phyloP scores from a whole-genome alignment of 2,888 invertebrate species.

The Thereva nobilitata region DNA sequence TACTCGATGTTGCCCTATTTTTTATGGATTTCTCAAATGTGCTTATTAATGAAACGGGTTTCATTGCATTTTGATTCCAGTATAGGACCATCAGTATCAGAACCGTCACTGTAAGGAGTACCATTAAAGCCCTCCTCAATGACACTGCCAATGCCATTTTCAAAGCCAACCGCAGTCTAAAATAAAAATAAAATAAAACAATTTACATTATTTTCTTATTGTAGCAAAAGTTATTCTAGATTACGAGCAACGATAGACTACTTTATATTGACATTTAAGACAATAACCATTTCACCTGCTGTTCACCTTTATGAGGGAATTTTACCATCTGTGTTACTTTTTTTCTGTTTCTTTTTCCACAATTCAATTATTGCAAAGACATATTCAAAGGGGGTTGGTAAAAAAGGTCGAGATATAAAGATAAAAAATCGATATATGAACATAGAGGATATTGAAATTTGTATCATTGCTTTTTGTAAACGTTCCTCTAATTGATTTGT shows the following conservation, averaged over 20 bases:
- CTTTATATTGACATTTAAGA: too few species aligned
- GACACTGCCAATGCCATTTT: constrained; percentile 59
- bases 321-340: too few species aligned
- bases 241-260: background rate
- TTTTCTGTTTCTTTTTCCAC: too few species aligned
- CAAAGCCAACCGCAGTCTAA: constrained; percentile 54
- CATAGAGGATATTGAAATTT: too few species aligned
- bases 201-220: background rate
- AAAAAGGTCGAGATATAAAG: too few species aligned
- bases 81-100: constrained; percentile 64
- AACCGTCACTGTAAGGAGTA: constrained; percentile 63
- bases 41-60: constrained; percentile 56
- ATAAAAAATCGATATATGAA: too few species aligned
- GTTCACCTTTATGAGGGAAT: too few species aligned
- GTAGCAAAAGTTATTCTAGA: background rate
- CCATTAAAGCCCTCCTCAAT: constrained; percentile 63
- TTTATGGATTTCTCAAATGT: constrained; percentile 49
- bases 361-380: too few species aligned
- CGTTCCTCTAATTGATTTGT: too few species aligned
- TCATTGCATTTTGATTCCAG: constrained; percentile 64
- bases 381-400: too few species aligned
- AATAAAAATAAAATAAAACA: constrained; percentile 39
- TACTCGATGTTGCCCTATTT: constrained; percentile 46
- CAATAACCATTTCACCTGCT: too few species aligned
- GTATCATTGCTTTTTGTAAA: too few species aligned